Evolutionary conservation across 2,888 invertebrate species (phyloP).

Genomic region (Orthosia cruda): DNA sequence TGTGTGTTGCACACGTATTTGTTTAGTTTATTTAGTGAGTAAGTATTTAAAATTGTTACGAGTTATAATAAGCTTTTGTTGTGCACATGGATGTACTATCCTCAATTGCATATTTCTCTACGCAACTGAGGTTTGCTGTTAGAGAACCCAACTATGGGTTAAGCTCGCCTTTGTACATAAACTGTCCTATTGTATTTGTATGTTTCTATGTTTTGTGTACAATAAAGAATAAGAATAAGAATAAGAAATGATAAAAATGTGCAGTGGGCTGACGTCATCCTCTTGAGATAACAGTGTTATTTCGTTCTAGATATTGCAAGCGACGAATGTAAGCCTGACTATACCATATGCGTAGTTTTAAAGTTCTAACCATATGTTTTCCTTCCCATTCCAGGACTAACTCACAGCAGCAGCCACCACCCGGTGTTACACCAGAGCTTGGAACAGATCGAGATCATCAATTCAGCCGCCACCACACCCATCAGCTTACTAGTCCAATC

Average conservation of each 20-base stretch:
- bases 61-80: too few relatives aligned
- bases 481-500: constrained; percentile 94
- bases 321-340: not conserved
- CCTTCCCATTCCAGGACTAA: constrained; percentile 80
- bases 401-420: constrained; percentile 80
- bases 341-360: not conserved
- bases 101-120: too few relatives aligned
- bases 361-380: constrained; percentile 17
- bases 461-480: constrained; percentile 90
- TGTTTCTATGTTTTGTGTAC: too few relatives aligned
- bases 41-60: too few relatives aligned
- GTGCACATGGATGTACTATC: too few relatives aligned
- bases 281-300: constrained; percentile 13
- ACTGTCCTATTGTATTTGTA: too few relatives aligned
- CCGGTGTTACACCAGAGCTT: constrained; percentile 82
- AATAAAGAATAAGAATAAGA: too few relatives aligned
- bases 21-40: too few relatives aligned
- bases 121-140: too few relatives aligned
- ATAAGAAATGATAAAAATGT: constrained; percentile 21
- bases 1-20: too few relatives aligned
- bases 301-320: not conserved
- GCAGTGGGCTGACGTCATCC: not conserved
- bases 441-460: constrained; percentile 85
- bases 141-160: too few relatives aligned
- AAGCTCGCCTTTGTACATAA: too few relatives aligned